These are phyloP conservation scores for Oligia fasciuncula DNA, from an alignment of 2,888 invertebrate genomes.

Conservation along the genomic window DNA sequence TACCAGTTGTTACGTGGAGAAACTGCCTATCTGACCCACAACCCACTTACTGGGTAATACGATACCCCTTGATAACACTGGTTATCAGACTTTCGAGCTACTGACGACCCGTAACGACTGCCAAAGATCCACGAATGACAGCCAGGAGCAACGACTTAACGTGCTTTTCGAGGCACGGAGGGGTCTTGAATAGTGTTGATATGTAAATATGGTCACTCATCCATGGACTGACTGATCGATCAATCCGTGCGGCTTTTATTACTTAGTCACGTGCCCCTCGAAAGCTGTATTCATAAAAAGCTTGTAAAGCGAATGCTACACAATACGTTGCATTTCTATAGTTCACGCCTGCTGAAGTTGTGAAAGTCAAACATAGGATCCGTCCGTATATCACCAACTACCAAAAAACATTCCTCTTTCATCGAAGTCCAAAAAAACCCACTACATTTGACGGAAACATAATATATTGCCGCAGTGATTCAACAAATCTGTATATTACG, in stretches of 20 bases:
- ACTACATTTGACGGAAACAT: constrained; percentile 26
- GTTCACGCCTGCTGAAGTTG: neutral
- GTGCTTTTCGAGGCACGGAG: neutral
- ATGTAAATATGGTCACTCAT: too few relatives aligned
- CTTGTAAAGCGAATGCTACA: neutral
- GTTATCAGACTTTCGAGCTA: too few relatives aligned
- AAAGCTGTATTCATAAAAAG: neutral
- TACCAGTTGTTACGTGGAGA: too few relatives aligned
- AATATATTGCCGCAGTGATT: constrained; percentile 77
- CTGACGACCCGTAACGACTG: too few relatives aligned
- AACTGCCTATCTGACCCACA: too few relatives aligned
- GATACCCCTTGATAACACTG: too few relatives aligned
- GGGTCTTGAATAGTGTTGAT: too few relatives aligned
- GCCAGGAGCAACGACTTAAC: too few relatives aligned
- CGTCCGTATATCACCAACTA: neutral
- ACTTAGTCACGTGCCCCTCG: neutral
- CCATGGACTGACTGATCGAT: neutral
- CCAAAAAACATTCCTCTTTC: neutral
- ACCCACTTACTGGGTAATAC: too few relatives aligned
- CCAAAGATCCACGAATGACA: too few relatives aligned
- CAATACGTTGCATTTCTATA: neutral
- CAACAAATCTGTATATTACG: constrained; percentile 81
- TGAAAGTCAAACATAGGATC: neutral
- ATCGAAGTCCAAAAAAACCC: neutral
- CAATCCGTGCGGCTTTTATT: neutral